A percentile compares a stretch with the other conserved stretches of the same genome.
Evolutionary conservation across 2,888 invertebrate species (phyloP).

Genomic region (Synergus gifuensis): DNA sequence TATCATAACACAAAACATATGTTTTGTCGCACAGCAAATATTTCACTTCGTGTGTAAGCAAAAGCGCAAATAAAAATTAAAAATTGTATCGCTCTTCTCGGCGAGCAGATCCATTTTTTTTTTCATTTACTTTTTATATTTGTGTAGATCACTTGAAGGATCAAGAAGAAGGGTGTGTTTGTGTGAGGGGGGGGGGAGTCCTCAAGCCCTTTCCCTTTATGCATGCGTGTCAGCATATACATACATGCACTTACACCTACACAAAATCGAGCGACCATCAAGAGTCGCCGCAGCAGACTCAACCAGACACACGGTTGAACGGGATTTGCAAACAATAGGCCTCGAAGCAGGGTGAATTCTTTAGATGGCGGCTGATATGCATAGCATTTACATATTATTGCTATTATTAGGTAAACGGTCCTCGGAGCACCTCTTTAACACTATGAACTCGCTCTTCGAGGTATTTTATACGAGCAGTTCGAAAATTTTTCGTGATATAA

Average conservation of each 20-base stretch:
- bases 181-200: not conserved
- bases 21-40: constrained; percentile 16
- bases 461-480: constrained; percentile 69
- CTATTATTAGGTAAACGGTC: constrained; percentile 77
- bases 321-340: constrained; percentile 76
- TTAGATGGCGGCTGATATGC: constrained; percentile 76
- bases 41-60: constrained; percentile 29
- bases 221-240: constrained; percentile 23
- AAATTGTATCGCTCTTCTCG: constrained; percentile 38
- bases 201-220: constrained; percentile 39
- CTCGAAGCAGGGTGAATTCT: constrained; percentile 71
- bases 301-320: constrained; percentile 64
- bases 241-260: constrained; percentile 32
- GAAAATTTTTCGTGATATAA: constrained; percentile 62
- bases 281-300: constrained; percentile 31
- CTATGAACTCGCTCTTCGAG: constrained; percentile 68
- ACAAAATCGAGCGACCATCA: constrained; percentile 17
- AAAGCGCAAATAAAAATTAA: constrained; percentile 37
- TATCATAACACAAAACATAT: constrained; percentile 26
- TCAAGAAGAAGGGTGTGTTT: constrained; percentile 5
- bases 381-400: constrained; percentile 77
- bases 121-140: constrained; percentile 11
- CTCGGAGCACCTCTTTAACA: constrained; percentile 72
- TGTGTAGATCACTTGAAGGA: constrained; percentile 29
- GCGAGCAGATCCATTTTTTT: constrained; percentile 3